Conservation (phyloP, 2,888 invertebrate genomes). For the Capitulum mitella region DNA sequence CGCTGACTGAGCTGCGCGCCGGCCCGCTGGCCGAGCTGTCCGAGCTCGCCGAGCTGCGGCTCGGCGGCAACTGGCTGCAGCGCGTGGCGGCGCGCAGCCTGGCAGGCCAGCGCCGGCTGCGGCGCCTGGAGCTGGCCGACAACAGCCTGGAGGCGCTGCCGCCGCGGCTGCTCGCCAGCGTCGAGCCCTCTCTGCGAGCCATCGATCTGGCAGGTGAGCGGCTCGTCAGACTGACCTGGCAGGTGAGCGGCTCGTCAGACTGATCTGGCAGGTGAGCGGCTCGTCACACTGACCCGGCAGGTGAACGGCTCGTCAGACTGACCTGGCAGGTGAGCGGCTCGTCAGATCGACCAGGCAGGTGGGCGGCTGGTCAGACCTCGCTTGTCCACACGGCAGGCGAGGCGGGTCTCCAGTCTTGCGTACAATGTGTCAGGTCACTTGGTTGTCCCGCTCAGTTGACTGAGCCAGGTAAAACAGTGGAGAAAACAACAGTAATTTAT, state of each 20-base stretch:
- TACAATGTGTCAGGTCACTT: too few species aligned
- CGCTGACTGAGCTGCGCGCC: constrained; percentile 65
- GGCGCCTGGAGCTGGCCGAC: constrained; percentile 29
- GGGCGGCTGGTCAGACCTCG: too few species aligned
- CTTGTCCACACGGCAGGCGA: too few species aligned
- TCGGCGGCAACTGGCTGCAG: constrained; percentile 58
- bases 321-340: too few species aligned
- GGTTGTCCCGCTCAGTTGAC: too few species aligned
- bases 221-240: background rate
- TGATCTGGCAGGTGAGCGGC: background rate
- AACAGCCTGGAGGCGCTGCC: constrained; percentile 31
- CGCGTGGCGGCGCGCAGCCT: constrained; percentile 29
- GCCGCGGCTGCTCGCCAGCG: constrained; percentile 28
- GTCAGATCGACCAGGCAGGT: too few species aligned
- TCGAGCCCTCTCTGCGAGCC: background rate
- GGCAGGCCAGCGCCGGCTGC: constrained; percentile 18
- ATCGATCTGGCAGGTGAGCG: background rate
- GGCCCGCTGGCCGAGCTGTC: constrained; percentile 72
- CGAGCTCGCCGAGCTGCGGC: constrained; percentile 67
- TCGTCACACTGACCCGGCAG: too few species aligned
- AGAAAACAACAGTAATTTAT: too few species aligned
- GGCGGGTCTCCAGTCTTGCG: too few species aligned
- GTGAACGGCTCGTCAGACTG: background rate
- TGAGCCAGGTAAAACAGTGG: too few species aligned
- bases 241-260: background rate